Conservation (phyloP, 2,113 vertebrate genomes). For the Bagarius yarrelli region DNA sequence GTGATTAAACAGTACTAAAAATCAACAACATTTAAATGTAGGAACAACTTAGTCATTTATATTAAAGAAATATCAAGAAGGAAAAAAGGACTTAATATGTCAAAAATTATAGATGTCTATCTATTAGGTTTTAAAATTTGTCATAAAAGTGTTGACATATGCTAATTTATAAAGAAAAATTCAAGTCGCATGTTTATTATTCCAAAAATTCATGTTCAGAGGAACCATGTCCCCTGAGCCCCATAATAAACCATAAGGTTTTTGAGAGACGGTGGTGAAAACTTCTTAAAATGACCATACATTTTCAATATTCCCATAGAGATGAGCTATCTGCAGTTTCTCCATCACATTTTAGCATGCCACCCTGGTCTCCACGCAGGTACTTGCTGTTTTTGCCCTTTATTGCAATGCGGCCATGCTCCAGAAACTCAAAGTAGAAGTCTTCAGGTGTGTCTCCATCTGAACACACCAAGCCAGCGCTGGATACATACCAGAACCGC, state of each 20-base stretch:
- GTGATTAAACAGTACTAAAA: neutral
- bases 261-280: neutral
- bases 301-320: slow-evolving; percentile 90
- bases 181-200: neutral
- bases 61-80: neutral
- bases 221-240: neutral
- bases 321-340: slow-evolving; percentile 74
- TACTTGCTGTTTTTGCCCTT: slow-evolving; percentile 84
- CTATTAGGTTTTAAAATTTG: neutral
- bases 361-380: slow-evolving; percentile 86
- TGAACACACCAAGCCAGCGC: slow-evolving; percentile 81
- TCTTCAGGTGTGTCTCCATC: slow-evolving; percentile 88
- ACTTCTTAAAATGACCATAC: slow-evolving; percentile 26
- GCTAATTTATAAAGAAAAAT: slow-evolving; percentile 12
- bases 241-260: slow-evolving; percentile 18
- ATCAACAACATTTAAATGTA: slow-evolving; percentile 17
- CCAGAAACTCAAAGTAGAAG: slow-evolving; percentile 86
- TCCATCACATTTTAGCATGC: slow-evolving; percentile 86
- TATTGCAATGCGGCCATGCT: slow-evolving; percentile 85
- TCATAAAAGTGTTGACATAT: slow-evolving; percentile 18
- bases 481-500: slow-evolving; percentile 88
- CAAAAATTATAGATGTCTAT: neutral
- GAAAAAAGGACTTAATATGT: neutral
- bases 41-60: neutral
- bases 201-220: neutral